phyloP scores from a whole-genome alignment of 2,797 vertebrate genomes.

The Acridotheres tristis region DNA sequence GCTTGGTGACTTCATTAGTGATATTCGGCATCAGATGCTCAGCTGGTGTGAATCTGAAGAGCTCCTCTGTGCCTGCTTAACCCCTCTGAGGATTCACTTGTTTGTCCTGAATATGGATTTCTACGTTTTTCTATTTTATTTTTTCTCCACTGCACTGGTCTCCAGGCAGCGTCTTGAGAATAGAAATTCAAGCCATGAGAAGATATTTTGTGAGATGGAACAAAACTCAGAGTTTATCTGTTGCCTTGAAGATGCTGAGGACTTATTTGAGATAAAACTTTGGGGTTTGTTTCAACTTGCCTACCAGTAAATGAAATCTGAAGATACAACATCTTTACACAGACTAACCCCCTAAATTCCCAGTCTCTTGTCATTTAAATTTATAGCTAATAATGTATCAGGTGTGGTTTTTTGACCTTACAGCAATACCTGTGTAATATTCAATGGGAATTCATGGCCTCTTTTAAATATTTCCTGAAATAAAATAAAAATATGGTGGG shows the following conservation, averaged over 20 bases:
- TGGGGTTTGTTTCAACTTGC: not conserved
- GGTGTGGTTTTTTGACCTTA: not conserved
- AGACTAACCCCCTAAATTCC: not conserved
- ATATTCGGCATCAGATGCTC: constrained; percentile 31
- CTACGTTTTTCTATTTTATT: not conserved
- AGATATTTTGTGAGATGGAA: not conserved
- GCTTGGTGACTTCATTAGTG: constrained; percentile 58
- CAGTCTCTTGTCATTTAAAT: not conserved
- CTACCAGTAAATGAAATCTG: not conserved
- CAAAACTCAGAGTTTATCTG: not conserved
- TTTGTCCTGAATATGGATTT: constrained; percentile 54
- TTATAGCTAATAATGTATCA: not conserved
- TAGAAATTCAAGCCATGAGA: not conserved
- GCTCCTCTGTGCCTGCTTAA: constrained; percentile 1
- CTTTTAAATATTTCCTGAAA: not conserved
- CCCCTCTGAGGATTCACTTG: constrained; percentile 22
- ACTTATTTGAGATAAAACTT: not conserved
- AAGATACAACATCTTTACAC: not conserved
- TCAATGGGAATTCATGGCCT: not conserved
- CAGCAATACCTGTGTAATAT: not conserved
- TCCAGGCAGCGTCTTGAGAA: not conserved
- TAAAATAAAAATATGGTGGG: not conserved
- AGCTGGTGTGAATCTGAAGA: constrained; percentile 19
- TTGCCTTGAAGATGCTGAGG: not conserved
- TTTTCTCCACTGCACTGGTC: not conserved